Evolutionary conservation across 2,113 vertebrate species (phyloP).

Genomic region (Callopanchax toddi): DNA sequence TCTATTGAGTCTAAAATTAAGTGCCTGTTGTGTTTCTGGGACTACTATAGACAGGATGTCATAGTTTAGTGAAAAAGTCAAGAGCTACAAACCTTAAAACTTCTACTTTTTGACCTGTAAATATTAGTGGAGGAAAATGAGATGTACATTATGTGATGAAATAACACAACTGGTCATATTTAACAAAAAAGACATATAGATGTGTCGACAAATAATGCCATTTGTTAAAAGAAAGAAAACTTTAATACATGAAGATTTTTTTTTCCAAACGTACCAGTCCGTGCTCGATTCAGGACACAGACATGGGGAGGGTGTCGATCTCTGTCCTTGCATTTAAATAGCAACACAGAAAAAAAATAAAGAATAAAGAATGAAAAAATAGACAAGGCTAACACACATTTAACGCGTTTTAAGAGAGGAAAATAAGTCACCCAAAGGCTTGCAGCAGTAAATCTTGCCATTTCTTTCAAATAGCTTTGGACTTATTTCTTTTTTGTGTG

Average conservation of each 20-base stretch:
- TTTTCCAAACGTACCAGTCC: constrained; percentile 63
- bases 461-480: constrained; percentile 74
- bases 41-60: too few species aligned
- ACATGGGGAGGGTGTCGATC: constrained; percentile 65
- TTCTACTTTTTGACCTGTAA: too few species aligned
- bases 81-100: too few species aligned
- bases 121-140: background rate
- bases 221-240: constrained; percentile 68
- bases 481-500: constrained; percentile 56
- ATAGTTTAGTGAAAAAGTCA: too few species aligned
- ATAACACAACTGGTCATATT: constrained; percentile 12
- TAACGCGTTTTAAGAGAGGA: constrained; percentile 63
- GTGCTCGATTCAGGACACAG: constrained; percentile 45
- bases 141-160: background rate
- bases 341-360: constrained; percentile 50
- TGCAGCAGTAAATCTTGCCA: constrained; percentile 72
- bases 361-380: background rate
- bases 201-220: constrained; percentile 54
- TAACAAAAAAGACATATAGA: constrained; percentile 46
- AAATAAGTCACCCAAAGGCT: constrained; percentile 73
- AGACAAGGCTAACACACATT: constrained; percentile 60
- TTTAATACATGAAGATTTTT: constrained; percentile 62
- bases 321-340: constrained; percentile 77
- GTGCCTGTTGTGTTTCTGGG: constrained; percentile 2
- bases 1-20: background rate